Base-by-base conservation (phyloP, 2,113 vertebrate genomes). In the Menura novaehollandiae region DNA sequence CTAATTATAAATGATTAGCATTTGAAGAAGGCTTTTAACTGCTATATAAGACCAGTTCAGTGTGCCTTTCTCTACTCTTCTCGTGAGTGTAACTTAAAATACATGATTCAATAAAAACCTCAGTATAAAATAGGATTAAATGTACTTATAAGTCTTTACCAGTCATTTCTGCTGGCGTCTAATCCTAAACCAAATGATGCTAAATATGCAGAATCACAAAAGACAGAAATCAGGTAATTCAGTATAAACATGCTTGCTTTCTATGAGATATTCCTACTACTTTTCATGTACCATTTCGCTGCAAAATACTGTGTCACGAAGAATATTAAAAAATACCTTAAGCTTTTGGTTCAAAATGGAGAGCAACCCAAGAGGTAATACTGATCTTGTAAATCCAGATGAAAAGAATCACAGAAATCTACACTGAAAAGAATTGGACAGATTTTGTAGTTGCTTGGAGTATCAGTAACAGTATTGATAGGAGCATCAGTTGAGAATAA, bases 81-180 rank as follows among this genome's bases (percentile, higher is more conserved):
- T 89, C 9, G 2, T 69, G 67, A 96, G 88, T 89, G 68, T 94
- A 64, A 87, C 96, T 91, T 96, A 95, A 98, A 98, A 98, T 97
- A 96, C 96, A 97, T 98, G 93, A 98, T 97, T 98, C 97, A 96
- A 94, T 96, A 91, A 87, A 96, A 96, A 93, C 95, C 96, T 98
- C 91, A 96, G 96, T 97, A 97, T 98, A 97, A 98, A 98, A 97
- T 93, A 95, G 76, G 94, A 97, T 98, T 97, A 98, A 98, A 94
- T 97, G 94, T 76, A 95, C 91, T 98, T 96, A 95, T 84, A 95
- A 97, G 96, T 97, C 96, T 95, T 94, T 86, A 88, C 89, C 78
- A 86, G 64, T 85, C 37, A 55, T 87, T 96, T 96, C 66, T 92
- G 47, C 47, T 80, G 59, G 51, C 91, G 37, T 77, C 30, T 96